These are phyloP conservation scores for Ecdyonurus torrentis DNA, from an alignment of 2,888 invertebrate genomes.

Conservation along the genomic window DNA sequence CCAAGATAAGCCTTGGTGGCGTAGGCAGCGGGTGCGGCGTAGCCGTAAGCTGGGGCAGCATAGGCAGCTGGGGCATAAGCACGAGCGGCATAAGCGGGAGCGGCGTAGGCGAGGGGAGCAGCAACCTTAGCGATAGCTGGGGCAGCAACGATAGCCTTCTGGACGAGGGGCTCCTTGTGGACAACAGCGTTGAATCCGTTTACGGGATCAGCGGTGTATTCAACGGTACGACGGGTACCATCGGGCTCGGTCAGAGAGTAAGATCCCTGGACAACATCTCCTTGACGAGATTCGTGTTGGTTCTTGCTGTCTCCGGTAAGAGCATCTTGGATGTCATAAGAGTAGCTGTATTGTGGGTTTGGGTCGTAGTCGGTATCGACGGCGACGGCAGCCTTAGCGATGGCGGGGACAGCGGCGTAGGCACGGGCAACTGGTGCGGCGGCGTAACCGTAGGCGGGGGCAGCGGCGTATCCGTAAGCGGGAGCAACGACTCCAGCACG, in stretches of 20 bases:
- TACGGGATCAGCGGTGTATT: conserved; percentile 8
- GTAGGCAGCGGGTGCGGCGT: background rate
- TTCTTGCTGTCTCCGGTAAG: conserved; percentile 9
- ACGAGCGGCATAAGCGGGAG: conserved; percentile 19
- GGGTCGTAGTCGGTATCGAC: conserved; percentile 4
- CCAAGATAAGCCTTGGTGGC: background rate
- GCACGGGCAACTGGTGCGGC: background rate
- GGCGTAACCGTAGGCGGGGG: conserved; percentile 1
- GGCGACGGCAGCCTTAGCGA: conserved; percentile 8
- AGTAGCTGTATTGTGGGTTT: conserved; percentile 6
- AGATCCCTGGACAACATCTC: conserved; percentile 8
- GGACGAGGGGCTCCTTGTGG: background rate
- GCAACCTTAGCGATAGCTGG: background rate
- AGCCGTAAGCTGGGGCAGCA: background rate
- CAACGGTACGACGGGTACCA: conserved; percentile 7
- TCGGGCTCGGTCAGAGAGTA: conserved; percentile 8
- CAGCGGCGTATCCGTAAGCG: conserved; percentile 1
- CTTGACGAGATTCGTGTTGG: conserved; percentile 8
- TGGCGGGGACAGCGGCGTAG: conserved; percentile 2
- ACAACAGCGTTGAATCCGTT: conserved; percentile 10
- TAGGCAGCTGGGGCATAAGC: background rate
- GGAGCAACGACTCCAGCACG: conserved; percentile 3
- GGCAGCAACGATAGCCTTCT: conserved; percentile 8
- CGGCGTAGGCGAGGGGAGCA: conserved; percentile 11
- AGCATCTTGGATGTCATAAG: conserved; percentile 5